Evolutionary conservation across 2,113 vertebrate species (phyloP).

Genomic region (Aptenodytes patagonicus): DNA sequence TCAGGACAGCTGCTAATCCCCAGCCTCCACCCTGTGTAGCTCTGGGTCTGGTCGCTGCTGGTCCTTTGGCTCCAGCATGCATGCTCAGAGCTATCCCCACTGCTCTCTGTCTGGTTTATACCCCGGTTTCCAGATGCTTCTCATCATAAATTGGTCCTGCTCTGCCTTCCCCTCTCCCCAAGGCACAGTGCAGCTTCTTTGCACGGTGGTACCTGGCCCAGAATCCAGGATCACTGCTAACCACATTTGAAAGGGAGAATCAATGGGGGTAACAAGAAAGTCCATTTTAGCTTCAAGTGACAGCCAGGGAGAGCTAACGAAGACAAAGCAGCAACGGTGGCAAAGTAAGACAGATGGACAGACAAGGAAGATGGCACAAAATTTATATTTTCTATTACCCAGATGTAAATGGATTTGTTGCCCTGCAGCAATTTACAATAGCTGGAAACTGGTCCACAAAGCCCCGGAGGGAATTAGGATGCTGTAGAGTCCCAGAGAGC

Average conservation of each 20-base stretch:
- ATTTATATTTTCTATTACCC: neutral
- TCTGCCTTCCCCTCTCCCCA: neutral
- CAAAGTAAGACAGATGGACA: neutral
- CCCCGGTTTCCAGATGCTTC: neutral
- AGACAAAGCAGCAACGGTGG: neutral
- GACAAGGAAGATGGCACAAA: neutral
- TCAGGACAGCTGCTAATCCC: neutral
- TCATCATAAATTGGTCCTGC: neutral
- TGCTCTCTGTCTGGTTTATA: neutral
- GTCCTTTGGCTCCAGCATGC: neutral
- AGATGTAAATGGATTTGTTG: constrained; percentile 1
- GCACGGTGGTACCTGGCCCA: neutral
- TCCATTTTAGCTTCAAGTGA: neutral
- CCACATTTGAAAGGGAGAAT: constrained; percentile 6
- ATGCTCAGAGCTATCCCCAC: neutral
- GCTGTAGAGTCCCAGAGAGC: neutral
- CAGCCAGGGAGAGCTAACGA: neutral
- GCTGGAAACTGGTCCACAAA: neutral
- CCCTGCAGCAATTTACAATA: neutral
- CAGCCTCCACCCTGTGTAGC: neutral
- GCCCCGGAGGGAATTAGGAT: neutral
- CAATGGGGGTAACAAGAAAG: neutral
- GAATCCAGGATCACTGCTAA: constrained; percentile 15
- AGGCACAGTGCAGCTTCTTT: neutral
- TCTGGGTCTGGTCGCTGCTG: fast-evolving